phyloP scores from a whole-genome alignment of 2,888 invertebrate species.

The Deroplatys truncata region DNA sequence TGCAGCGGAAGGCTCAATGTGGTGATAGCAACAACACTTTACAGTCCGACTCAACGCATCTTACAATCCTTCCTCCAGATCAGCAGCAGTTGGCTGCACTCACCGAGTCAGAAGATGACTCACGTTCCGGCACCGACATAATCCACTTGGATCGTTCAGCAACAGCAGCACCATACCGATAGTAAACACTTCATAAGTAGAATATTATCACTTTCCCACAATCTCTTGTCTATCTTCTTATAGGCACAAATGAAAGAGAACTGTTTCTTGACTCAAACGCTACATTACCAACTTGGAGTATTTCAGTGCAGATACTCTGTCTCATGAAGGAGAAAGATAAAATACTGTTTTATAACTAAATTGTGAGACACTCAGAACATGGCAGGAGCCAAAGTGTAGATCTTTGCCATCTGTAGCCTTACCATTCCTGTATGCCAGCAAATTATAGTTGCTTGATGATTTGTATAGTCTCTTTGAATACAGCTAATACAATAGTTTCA shows the following conservation, averaged over 20 bases:
- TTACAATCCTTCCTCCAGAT: constrained; percentile 70
- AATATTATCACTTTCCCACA: neutral
- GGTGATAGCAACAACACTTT: constrained; percentile 59
- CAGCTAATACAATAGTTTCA: too few species aligned
- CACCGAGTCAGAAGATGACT: constrained; percentile 58
- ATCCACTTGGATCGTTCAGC: constrained; percentile 28
- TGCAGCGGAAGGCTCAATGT: constrained; percentile 66
- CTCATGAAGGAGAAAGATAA: too few species aligned
- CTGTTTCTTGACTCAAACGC: too few species aligned
- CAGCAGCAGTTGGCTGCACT: constrained; percentile 52
- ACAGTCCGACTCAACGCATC: constrained; percentile 72
- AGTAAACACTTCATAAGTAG: constrained; percentile 37
- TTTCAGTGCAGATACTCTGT: too few species aligned
- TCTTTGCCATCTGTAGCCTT: neutral
- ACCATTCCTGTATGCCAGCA: too few species aligned
- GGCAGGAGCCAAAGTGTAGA: neutral
- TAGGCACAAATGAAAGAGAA: neutral
- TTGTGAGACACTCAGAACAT: neutral
- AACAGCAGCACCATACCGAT: constrained; percentile 25
- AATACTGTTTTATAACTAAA: neutral
- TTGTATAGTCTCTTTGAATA: too few species aligned
- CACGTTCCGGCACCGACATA: constrained; percentile 32
- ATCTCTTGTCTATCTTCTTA: neutral
- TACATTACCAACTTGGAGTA: too few species aligned
- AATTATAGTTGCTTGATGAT: too few species aligned